Percentiles rank a stretch among this genome's conserved stretches.
Evolutionary conservation across 2,113 vertebrate genomes (phyloP).

Genomic region (Jaculus jaculus): DNA sequence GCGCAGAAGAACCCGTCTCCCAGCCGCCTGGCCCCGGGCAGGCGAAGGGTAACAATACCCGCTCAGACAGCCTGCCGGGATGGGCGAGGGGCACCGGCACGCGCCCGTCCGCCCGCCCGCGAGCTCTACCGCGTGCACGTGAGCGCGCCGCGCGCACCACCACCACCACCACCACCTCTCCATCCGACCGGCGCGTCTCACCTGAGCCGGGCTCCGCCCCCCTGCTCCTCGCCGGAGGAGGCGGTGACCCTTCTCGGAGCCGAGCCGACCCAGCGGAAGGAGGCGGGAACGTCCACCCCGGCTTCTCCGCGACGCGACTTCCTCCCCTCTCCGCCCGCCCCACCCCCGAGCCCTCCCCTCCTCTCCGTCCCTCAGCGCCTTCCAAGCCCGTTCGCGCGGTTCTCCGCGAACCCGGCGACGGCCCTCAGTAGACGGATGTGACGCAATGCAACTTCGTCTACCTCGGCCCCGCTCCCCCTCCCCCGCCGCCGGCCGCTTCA

Average conservation of each 20-base stretch:
- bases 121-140: background rate
- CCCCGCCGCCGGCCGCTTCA: background rate
- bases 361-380: background rate
- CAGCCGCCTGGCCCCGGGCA: background rate
- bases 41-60: conserved; percentile 71
- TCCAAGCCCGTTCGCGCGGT: background rate
- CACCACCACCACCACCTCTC: conserved; percentile 10
- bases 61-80: background rate
- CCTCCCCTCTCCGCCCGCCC: conserved; percentile 49
- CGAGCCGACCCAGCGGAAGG: conserved; percentile 45
- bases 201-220: conserved; percentile 80
- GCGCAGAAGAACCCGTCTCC: conserved; percentile 57
- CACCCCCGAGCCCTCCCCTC: conserved; percentile 52
- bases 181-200: conserved; percentile 58
- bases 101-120: background rate
- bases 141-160: conserved; percentile 56
- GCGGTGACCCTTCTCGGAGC: conserved; percentile 72
- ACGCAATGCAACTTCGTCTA: background rate
- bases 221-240: conserved; percentile 66
- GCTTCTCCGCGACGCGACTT: conserved; percentile 41
- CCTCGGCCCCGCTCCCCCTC: no score
- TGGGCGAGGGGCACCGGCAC: background rate
- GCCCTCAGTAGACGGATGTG: conserved; percentile 74
- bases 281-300: conserved; percentile 70
- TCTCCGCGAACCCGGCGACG: conserved; percentile 15